Evolutionary conservation across 2,888 invertebrate species (phyloP), one percentile per base, ranked within the genome.

Genomic region (Corythucha ciliata): DNA sequence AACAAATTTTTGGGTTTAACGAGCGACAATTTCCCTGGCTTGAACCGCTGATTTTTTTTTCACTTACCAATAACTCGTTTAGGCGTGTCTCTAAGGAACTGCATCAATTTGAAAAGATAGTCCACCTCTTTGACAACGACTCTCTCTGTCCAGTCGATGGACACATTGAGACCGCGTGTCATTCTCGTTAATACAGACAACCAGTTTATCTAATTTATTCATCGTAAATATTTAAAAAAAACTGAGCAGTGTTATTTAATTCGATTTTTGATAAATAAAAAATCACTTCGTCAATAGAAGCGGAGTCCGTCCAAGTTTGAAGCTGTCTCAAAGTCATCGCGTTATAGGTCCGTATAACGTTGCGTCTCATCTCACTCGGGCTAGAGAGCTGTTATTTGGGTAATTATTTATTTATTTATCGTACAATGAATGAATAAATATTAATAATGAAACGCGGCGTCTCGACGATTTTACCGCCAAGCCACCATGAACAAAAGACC

Each of bases 71-170:
- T 63, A 7, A 74, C 69, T 12, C 73, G 64, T 0, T 73, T 70
- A 10, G 75, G 68, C 3, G 78, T 77, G 7, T 68, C 68, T 0
- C 71, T 66, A 24, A 82, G 64, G 39, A 81, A 63, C 1, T 69
- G 62, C 0, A 77, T 68, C 36, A 82, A 67, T 62, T 76, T 75
- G 64, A 78, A 76, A 56, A 81, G 68, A 64, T 79, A 82, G 0
- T 76, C 74, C 60, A 79, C 67, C 68, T 82, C 81, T 70, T 78
- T 74, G 14, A 83, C 74, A 53, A 82, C 77, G 51, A 78, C 72
- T 18, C 74, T 71, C 64, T 81, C 80, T 1, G 66, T 62, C 5
- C 67, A 62, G 40, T 72, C 68, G 24, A 79, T 66, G 2, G 66
- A 67, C 41, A 80, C 74, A 58, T 69, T 74, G 7, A 79, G 78